Base-by-base conservation (phyloP, 2,113 vertebrate species). In the Anas platyrhynchos region DNA sequence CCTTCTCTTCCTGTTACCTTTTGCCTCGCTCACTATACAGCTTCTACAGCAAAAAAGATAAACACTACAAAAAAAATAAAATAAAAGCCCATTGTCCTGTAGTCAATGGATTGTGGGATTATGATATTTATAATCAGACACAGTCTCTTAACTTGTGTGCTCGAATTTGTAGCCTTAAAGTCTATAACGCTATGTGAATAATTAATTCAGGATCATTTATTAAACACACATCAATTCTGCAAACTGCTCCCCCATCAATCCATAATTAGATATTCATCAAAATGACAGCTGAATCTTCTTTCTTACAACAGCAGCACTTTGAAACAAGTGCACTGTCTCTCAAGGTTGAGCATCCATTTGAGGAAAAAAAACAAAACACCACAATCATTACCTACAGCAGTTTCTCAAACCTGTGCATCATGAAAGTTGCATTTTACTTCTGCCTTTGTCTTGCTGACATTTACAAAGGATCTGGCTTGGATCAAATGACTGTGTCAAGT, bases 401-500 rank as follows among this genome's bases (percentile, higher is more conserved):
- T 68, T 89, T 93, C 67, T 66, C 86, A 87, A 43, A 72, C 48
- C 91, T 23, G 52, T 82, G 71, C 41, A 69, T 90, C 93, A 89
- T 92, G 86, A 63, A 80, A 32, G 79, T 82, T 78, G 77, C 61
- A 95, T 88, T 97, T 96, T 83, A 95, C 89, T 94, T 87, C 80
- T 69, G 94, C 65, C 83, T 75, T 84, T 84, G 48, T 81, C 73
- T 86, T 94, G 67, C 9, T 90, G 72, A 93, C 90, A 94, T 92
- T 97, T 95, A 88, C 11, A 94, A 84, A 93, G 95, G 91, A 95
- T 88, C 91, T 67, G 69, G 67, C 91, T 94, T 52, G 46, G 80
- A 90, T 93, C 50, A 91, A 96, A 95, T 91, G 81, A 97, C 50
- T 71, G 86, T 2, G 46, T 58, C 74, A 69, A 92, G 93, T 96